Percentiles rank a stretch among this genome's conserved stretches.
Evolutionary conservation across 1,140 invertebrate genomes (phyloP).

Genomic region (Zaprionus tsacasi): DNA sequence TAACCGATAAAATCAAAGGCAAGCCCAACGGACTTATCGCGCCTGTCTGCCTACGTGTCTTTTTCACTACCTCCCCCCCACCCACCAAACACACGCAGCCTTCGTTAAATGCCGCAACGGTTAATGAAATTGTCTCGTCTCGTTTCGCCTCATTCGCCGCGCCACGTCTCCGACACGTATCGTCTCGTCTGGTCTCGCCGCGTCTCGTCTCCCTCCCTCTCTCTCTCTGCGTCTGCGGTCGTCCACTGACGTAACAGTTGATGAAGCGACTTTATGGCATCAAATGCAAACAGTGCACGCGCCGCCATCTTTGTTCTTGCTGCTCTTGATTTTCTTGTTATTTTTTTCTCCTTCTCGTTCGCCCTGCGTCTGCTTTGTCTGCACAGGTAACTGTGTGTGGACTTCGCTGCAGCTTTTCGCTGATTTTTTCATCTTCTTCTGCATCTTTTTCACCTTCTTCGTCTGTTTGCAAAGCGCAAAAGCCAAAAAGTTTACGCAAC

Average conservation of each 20-base stretch:
- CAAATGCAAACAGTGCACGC: slow-evolving; percentile 23
- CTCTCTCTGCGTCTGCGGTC: slow-evolving; percentile 9
- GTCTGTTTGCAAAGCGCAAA: slow-evolving; percentile 43
- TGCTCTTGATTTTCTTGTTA: not conserved
- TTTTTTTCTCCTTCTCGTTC: not conserved
- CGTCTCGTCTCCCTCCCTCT: too few relatives aligned
- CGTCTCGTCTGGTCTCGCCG: not conserved
- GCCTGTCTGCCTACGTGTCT: not conserved
- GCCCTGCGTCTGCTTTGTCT: not conserved
- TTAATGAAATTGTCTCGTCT: slow-evolving; percentile 74
- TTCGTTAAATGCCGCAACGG: slow-evolving; percentile 50
- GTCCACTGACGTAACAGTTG: slow-evolving; percentile 42
- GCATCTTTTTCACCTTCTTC: not conserved
- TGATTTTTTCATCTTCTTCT: slow-evolving; percentile 1
- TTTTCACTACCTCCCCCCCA: not conserved
- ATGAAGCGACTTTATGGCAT: slow-evolving; percentile 36
- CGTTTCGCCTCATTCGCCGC: not conserved
- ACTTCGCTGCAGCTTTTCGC: slow-evolving; percentile 7
- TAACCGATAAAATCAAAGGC: slow-evolving; percentile 70
- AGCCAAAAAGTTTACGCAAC: slow-evolving; percentile 64
- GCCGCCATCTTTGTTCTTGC: slow-evolving; percentile 16
- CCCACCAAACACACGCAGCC: not conserved
- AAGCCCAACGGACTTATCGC: slow-evolving; percentile 49
- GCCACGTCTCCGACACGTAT: not conserved
- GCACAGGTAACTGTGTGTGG: slow-evolving; percentile 28